Conservation (phyloP, 2,113 vertebrate species). For the Cygnus atratus region DNA sequence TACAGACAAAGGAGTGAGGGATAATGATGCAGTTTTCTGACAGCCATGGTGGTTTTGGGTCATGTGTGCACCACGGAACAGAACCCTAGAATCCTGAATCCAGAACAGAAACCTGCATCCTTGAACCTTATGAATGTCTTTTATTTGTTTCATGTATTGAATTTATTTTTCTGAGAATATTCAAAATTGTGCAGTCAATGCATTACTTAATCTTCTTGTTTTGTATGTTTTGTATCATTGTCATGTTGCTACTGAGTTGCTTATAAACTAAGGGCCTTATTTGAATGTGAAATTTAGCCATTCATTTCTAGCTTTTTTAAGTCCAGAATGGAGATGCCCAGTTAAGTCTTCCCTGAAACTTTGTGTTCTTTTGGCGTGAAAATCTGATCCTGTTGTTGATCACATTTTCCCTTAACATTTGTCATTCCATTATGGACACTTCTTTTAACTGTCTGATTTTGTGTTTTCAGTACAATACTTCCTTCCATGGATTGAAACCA, state of each 20-base stretch:
- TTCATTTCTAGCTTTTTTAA: not conserved
- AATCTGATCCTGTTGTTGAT: not conserved
- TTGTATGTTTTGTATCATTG: not conserved
- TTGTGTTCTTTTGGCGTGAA: not conserved
- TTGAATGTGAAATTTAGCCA: not conserved
- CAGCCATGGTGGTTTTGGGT: not conserved
- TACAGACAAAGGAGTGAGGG: not conserved
- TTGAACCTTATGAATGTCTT: not conserved
- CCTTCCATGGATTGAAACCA: not conserved
- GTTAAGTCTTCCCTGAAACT: not conserved
- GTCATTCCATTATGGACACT: not conserved
- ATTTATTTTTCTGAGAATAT: not conserved
- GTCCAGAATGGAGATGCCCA: not conserved
- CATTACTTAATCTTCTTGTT: not conserved
- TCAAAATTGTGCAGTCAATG: not conserved
- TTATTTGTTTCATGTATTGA: not conserved
- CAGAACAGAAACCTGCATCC: too few species aligned
- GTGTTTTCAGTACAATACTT: not conserved
- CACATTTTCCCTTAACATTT: not conserved
- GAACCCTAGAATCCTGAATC: too few species aligned
- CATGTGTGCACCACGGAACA: too few species aligned
- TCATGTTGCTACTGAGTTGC: not conserved
- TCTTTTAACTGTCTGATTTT: not conserved
- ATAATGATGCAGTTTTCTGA: not conserved
- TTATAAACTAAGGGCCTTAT: not conserved